Percentiles rank a stretch among this genome's conserved stretches.
phyloP scores from a whole-genome alignment of 1,140 invertebrate genomes.

The Ostrea denselamellosa region DNA sequence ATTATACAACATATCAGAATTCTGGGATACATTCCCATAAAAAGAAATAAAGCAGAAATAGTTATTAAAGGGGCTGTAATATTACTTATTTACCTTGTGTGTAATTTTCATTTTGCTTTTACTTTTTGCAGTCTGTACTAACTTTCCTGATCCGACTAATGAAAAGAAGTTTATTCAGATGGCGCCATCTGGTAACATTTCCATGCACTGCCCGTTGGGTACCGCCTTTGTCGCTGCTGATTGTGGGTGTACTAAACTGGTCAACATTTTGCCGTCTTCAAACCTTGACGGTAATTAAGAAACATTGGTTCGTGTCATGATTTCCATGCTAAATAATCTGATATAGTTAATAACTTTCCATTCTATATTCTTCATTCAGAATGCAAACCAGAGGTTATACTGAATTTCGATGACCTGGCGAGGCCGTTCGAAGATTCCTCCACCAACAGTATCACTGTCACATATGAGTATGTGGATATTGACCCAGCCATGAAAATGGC shows the following conservation, averaged over 20 bases:
- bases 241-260: constrained; percentile 44
- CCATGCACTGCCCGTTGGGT: constrained; percentile 46
- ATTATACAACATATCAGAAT: no score
- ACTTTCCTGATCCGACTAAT: constrained; percentile 35
- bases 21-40: no score
- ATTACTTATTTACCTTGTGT: no score
- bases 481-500: constrained; percentile 32
- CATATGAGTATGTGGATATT: constrained; percentile 17
- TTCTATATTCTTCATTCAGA: not conserved
- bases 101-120: no score
- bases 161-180: constrained; percentile 9
- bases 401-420: constrained; percentile 40
- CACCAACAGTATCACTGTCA: constrained; percentile 35
- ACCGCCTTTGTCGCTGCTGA: constrained; percentile 39
- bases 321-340: no score
- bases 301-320: not conserved
- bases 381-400: constrained; percentile 46
- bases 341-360: no score
- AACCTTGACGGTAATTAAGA: not conserved
- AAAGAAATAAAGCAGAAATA: no score
- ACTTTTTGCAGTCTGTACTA: constrained; percentile 36
- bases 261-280: not conserved
- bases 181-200: constrained; percentile 42
- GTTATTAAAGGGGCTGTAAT: no score
- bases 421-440: constrained; percentile 36